Evolutionary conservation across 2,888 invertebrate genomes (phyloP).

Genomic region (Nephrotoma flavescens): DNA sequence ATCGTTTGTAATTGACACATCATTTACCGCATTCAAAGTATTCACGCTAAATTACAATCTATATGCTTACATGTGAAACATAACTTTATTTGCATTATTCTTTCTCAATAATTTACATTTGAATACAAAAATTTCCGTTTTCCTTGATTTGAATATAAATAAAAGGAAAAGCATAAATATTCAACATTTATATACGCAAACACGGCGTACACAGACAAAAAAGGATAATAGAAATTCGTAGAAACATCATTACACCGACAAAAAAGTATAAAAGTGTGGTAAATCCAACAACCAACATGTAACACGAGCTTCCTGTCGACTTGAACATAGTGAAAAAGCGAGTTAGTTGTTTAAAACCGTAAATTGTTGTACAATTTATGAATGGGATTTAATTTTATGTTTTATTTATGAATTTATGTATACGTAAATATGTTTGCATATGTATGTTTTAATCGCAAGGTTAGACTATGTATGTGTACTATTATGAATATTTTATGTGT

Average conservation of each 20-base stretch:
- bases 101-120: neutral
- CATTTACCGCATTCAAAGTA: neutral
- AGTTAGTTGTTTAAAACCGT: neutral
- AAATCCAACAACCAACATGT: neutral
- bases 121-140: neutral
- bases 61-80: neutral
- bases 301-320: neutral
- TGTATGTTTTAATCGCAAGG: neutral
- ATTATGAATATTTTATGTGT: neutral
- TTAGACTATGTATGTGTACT: neutral
- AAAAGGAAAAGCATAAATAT: neutral
- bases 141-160: neutral
- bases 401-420: neutral
- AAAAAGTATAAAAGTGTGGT: neutral
- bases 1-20: neutral
- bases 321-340: neutral
- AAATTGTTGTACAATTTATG: neutral
- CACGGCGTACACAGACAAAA: neutral
- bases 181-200: neutral
- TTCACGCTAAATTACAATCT: neutral
- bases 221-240: neutral
- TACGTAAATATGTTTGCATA: neutral
- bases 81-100: neutral
- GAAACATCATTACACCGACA: neutral
- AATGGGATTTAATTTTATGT: neutral